phyloP scores from a whole-genome alignment of 2,797 vertebrate genomes.

The Phataginus tetradactyla region DNA sequence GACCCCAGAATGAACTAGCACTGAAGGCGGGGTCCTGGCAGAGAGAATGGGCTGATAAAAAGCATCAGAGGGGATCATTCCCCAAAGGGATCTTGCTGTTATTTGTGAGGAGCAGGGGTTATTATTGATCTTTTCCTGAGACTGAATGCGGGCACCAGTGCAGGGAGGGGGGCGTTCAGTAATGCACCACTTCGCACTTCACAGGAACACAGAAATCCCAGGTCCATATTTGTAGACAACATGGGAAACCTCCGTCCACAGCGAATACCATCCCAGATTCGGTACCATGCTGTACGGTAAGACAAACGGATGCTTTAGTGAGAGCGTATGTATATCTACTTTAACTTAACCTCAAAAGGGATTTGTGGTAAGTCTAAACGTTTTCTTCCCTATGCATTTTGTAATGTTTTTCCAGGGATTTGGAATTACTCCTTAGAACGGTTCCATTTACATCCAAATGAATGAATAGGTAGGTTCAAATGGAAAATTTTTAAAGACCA shows the following conservation, averaged over 20 bases:
- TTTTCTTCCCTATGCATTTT: neutral
- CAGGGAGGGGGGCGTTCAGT: accelerated
- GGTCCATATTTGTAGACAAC: neutral
- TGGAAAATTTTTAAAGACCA: neutral
- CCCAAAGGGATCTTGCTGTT: neutral
- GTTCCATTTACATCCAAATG: neutral
- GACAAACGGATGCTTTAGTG: neutral
- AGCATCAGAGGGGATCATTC: neutral
- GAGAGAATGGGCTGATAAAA: neutral
- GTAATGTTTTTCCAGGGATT: neutral
- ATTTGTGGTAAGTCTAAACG: neutral
- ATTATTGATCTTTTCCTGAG: neutral
- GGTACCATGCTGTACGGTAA: accelerated
- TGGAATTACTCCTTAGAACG: neutral
- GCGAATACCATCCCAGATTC: neutral
- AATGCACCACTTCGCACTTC: no score
- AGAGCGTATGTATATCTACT: neutral
- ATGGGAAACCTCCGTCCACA: neutral
- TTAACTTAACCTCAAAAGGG: neutral
- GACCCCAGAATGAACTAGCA: accelerated
- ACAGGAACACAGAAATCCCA: neutral
- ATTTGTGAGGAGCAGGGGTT: no score
- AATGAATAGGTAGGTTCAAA: neutral
- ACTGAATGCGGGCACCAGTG: neutral
- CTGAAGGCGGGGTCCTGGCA: neutral